A percentile compares a stretch with the other conserved stretches of the same genome.
These are phyloP conservation scores for Magallana ariakensis DNA, from an alignment of 1,140 invertebrate genomes.

Conservation along the genomic window DNA sequence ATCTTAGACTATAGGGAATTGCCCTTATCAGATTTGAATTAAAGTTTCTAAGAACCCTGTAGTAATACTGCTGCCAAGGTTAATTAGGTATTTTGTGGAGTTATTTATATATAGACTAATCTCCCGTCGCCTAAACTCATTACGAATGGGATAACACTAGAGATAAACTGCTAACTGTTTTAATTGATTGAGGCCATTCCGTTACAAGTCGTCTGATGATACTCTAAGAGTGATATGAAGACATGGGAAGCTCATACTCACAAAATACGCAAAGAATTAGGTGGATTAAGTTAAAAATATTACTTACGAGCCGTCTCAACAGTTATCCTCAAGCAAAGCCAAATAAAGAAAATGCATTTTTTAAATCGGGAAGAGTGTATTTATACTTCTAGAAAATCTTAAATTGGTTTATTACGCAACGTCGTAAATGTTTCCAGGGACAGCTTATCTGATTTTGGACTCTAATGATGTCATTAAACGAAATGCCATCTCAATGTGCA, in stretches of 20 bases:
- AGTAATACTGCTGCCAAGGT: not conserved
- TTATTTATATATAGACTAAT: constrained; percentile 30
- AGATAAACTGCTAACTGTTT: constrained; percentile 7
- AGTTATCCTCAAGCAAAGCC: not conserved
- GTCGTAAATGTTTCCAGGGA: not conserved
- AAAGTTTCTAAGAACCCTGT: not conserved
- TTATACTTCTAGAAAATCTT: constrained; percentile 5
- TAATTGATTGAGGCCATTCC: constrained; percentile 7
- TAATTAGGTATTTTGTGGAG: not conserved
- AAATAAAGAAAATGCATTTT: constrained; percentile 3
- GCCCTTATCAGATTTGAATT: constrained; percentile 14
- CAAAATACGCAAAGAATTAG: not conserved
- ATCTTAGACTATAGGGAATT: not conserved
- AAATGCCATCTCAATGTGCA: constrained; percentile 12
- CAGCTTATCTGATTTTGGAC: not conserved
- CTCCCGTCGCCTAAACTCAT: constrained; percentile 5
- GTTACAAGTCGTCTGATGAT: too few relatives aligned
- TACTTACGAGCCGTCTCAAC: not conserved
- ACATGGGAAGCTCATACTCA: too few relatives aligned
- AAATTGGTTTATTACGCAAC: not conserved
- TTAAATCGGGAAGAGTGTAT: not conserved
- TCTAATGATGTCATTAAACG: constrained; percentile 20
- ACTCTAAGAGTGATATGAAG: too few relatives aligned
- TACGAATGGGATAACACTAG: constrained; percentile 4
- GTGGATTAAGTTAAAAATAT: not conserved